phyloP scores from a whole-genome alignment of 2,797 vertebrate species.

The Ctenopoma multispine region DNA sequence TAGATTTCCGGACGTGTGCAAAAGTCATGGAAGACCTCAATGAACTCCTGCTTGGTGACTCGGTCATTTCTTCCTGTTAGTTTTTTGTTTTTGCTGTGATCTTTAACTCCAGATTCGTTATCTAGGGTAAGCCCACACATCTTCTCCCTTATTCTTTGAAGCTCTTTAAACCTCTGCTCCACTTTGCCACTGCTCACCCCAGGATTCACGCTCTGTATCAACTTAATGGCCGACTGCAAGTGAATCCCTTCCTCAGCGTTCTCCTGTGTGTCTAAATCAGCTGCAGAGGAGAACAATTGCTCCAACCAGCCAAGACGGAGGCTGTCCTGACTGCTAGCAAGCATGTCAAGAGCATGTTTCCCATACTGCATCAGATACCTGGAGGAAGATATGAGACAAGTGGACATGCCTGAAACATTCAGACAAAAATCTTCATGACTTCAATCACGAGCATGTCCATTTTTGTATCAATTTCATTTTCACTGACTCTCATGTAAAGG shows the following conservation, averaged over 20 bases:
- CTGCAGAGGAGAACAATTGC: conserved; percentile 88
- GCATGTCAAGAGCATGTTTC: conserved; percentile 93
- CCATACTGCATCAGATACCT: conserved; percentile 88
- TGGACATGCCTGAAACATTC: neutral
- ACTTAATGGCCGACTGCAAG: conserved; percentile 86
- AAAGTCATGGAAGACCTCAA: conserved; percentile 94
- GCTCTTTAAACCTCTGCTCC: conserved; percentile 93
- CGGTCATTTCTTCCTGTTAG: conserved; percentile 66
- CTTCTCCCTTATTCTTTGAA: conserved; percentile 90
- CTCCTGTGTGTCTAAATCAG: conserved; percentile 59
- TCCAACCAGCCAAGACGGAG: conserved; percentile 94
- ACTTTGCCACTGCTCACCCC: conserved; percentile 90
- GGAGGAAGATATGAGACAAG: conserved; percentile 15
- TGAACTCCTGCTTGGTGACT: conserved; percentile 91
- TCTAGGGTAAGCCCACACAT: conserved; percentile 44
- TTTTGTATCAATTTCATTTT: conserved; percentile 13
- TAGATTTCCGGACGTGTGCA: conserved; percentile 97
- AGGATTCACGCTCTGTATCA: conserved; percentile 90
- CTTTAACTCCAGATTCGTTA: conserved; percentile 49
- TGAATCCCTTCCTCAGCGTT: conserved; percentile 83
- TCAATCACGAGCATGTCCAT: conserved; percentile 1
- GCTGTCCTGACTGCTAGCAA: conserved; percentile 93
- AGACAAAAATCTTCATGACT: neutral
- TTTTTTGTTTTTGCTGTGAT: conserved; percentile 44
- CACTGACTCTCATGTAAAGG: conserved; percentile 11